Conservation (phyloP, 1,140 invertebrate species). For the Solenopsis fugax region DNA sequence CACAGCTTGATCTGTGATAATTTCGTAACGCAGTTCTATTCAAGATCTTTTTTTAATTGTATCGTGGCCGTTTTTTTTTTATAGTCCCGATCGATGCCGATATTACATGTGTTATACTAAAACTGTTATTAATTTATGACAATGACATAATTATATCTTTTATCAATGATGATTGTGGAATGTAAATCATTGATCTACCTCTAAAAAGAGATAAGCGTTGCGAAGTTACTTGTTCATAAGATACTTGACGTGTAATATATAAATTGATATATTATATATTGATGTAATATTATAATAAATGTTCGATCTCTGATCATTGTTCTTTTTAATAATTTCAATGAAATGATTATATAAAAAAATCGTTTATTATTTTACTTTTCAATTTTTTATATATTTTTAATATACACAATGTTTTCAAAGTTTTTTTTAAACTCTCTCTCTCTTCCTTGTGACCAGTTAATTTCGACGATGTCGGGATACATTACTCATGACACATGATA, state of each 20-base stretch:
- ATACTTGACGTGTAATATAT: constrained; percentile 41
- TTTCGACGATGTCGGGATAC: background rate
- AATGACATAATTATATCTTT: background rate
- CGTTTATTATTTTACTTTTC: background rate
- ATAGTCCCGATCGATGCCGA: background rate
- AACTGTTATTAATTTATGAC: constrained; percentile 7
- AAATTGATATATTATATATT: constrained; percentile 14
- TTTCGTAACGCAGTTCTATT: constrained; percentile 66
- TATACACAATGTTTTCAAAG: background rate
- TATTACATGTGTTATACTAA: background rate
- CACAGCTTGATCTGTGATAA: constrained; percentile 83
- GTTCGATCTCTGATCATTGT: background rate
- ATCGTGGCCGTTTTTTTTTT: background rate
- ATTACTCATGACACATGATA: background rate
- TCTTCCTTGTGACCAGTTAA: background rate
- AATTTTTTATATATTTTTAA: background rate
- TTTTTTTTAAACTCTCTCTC: background rate
- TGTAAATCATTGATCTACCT: constrained; percentile 52
- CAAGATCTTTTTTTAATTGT: background rate
- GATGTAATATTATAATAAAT: constrained; percentile 49
- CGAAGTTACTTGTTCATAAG: constrained; percentile 26
- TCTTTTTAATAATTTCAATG: background rate
- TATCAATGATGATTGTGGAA: background rate
- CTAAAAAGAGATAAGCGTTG: background rate
- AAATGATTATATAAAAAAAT: constrained; percentile 5